Conservation (phyloP, 1,140 invertebrate species). For the Drosophila littoralis region DNA sequence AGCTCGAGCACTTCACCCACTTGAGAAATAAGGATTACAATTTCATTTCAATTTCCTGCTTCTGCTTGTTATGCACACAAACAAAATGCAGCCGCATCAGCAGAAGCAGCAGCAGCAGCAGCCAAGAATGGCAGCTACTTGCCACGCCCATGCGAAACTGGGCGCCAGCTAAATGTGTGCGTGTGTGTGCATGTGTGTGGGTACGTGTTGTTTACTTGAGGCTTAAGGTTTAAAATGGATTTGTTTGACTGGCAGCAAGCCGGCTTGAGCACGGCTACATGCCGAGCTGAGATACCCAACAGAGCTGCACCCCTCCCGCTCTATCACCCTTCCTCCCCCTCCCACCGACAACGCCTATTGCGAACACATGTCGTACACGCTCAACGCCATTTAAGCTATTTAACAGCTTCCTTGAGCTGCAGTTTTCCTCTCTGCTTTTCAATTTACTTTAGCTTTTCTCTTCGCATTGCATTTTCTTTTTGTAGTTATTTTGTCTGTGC, state of each 20-base stretch:
- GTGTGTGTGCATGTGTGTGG: conserved; percentile 34
- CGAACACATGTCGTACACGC: conserved; percentile 64
- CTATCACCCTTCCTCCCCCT: not conserved
- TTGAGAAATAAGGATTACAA: conserved; percentile 72
- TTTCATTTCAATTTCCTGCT: conserved; percentile 73
- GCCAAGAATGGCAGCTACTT: conserved; percentile 46
- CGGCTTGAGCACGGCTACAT: conserved; percentile 63
- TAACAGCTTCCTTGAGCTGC: conserved; percentile 66
- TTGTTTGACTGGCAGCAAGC: conserved; percentile 72
- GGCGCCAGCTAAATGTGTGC: conserved; percentile 9
- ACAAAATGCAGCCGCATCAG: conserved; percentile 45
- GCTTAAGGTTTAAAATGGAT: conserved; percentile 74
- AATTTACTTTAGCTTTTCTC: conserved; percentile 54
- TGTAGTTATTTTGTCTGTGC: conserved; percentile 38
- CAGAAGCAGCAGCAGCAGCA: conserved; percentile 5
- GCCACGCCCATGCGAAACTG: conserved; percentile 40
- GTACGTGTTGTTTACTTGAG: conserved; percentile 68
- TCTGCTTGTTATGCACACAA: conserved; percentile 51
- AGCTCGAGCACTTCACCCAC: conserved; percentile 39
- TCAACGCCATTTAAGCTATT: conserved; percentile 70
- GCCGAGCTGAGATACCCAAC: conserved; percentile 30
- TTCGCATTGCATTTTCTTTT: conserved; percentile 39
- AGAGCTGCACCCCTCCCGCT: no score
- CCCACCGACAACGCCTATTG: not conserved
- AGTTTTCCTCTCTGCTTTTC: conserved; percentile 56